Evolutionary conservation across 2,888 invertebrate genomes (phyloP), one percentile per base, ranked within the genome.

Genomic region (Tetanocera ferruginea): DNA sequence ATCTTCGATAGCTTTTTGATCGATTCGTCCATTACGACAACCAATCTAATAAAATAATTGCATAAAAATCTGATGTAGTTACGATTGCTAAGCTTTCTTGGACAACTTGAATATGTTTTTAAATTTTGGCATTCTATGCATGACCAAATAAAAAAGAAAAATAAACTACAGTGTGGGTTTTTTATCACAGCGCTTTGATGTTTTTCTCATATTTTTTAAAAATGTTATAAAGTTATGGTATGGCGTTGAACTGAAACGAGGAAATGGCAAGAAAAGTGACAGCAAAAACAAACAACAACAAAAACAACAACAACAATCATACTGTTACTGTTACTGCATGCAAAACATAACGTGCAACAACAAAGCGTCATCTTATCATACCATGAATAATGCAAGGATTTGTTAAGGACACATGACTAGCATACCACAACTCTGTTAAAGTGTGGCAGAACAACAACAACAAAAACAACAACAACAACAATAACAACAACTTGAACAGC

Each of bases 351-450:
- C 78, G 80, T 80, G 74, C 76, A 80, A 66, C 75, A 85, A 82
- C 86, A 84, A 86, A 86, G 85, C 87, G 84, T 87, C 86, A 85
- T 86, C 86, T 87, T 87, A 86, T 86, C 87, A 86, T 86, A 86
- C 86, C 86, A 86, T 86, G 86, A 86, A 86, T 86, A 86, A 86
- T 86, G 86, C 87, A 86, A 85, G 86, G 86, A 86, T 86, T 86
- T 87, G 86, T 87, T 86, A 84, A 85, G 86, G 87, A 87, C 86
- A 86, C 87, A 87, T 86, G 86, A 86, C 86, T 86, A 83, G 86
- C 86, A 86, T 86, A 84, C 84, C 85, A 82, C 82, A 77, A 43
- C 43, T 43, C 43, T 43, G 83, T 83, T 85, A 82, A 86, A 85
- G 82, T 85, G 66, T 57, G 14, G 57, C 76, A 28, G 23, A 28